Evolutionary conservation across 1,140 invertebrate genomes (phyloP).

Genomic region (Macrobrachium nipponense): DNA sequence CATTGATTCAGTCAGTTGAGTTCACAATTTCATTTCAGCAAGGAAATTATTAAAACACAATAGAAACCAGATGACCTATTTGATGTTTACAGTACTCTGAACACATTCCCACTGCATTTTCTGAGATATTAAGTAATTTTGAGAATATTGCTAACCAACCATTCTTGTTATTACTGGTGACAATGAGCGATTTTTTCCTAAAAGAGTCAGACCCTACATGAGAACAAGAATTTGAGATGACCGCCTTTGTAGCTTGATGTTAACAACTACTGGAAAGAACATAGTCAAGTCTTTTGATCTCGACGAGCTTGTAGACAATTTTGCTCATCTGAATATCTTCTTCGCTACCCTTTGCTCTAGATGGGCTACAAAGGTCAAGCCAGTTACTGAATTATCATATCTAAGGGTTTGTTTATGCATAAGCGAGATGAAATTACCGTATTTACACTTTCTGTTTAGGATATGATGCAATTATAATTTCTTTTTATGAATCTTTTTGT

Average conservation of each 20-base stretch:
- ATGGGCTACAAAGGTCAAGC: conserved; percentile 10
- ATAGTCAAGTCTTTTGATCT: neutral
- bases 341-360: conserved; percentile 11
- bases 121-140: conserved; percentile 33
- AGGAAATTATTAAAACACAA: no score
- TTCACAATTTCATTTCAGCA: no score
- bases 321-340: neutral
- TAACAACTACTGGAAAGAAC: conserved; percentile 15
- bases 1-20: conserved; percentile 13
- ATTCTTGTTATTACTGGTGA: conserved; percentile 11
- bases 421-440: no score
- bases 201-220: neutral
- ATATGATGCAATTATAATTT: no score
- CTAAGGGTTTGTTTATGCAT: neutral
- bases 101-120: conserved; percentile 34
- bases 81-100: conserved; percentile 30
- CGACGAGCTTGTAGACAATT: no score
- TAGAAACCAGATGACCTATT: conserved; percentile 23
- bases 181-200: conserved; percentile 35
- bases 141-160: conserved; percentile 33
- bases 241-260: conserved; percentile 35
- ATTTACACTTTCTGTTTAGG: no score
- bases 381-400: conserved; percentile 15
- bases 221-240: conserved; percentile 33
- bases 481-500: no score